Base-by-base conservation (phyloP, 2,113 vertebrate genomes). In the Cnemophilus loriae region DNA sequence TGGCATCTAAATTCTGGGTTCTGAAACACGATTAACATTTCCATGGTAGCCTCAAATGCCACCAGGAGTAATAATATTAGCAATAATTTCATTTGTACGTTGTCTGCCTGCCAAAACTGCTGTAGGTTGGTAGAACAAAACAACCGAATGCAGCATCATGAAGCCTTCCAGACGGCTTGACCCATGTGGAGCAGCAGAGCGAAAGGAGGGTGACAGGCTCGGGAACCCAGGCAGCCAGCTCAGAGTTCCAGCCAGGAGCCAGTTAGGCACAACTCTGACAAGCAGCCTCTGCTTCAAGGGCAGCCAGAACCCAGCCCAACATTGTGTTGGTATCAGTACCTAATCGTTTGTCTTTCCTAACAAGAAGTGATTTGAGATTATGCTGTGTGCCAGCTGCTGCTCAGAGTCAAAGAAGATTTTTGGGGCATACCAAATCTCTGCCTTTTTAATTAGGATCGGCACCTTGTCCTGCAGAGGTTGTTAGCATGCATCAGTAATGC, bases 1-100 rank as follows among this genome's bases (percentile, higher is more conserved):
- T 93, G 92, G 80, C 96, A 79, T 73, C 88, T 93, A 84, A 94
- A 89, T 90, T 86, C 87, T 63, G 94, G 49, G 82, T 92, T 94
- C 83, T 92, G 73, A 75, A 94, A 85, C 74, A 39, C 73, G 60
- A 82, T 95, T 93, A 95, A 91, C 90, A 95, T 97, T 95, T 93
- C 96, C 93, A 79, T 89, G 90, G 93, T 90, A 96, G 95, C 94
- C 61, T 96, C 73, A 90, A 90, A 95, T 95, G 69, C 96, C 90
- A 73, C 80, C 53, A 4, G 89, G 87, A 90, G 86, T 92, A 95
- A 89, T 93, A 95, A 94, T 93, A 90, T 90, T 94, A 96, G 88
- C 79, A 89, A 92, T 94, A 88, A 96, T 96, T 97, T 71, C 87
- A 67, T 96, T 94, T 93, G 83, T 56, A 14, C 30, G 21, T 71